Evolutionary conservation across 2,888 invertebrate genomes (phyloP).

Genomic region (Lepidonotus clava): DNA sequence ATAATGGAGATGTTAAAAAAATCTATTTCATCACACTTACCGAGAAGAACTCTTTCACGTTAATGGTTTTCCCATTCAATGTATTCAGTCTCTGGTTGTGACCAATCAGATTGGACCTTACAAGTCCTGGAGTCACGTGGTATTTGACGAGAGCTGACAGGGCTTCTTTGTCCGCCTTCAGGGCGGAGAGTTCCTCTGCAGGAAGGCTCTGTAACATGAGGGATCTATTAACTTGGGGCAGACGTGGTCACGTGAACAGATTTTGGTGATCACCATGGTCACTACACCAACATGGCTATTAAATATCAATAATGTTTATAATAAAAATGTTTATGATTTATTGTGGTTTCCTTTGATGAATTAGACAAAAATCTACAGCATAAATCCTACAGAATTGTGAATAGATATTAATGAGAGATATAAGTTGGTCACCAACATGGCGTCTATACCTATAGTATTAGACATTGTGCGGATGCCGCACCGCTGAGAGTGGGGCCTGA

Average conservation of each 20-base stretch:
- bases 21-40: no score
- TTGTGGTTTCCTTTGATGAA: no score
- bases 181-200: conserved; percentile 72
- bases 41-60: conserved; percentile 84
- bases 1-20: no score
- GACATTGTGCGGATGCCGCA: no score
- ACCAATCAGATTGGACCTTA: conserved; percentile 82
- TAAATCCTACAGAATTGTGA: background rate
- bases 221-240: no score
- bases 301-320: background rate
- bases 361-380: no score
- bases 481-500: no score
- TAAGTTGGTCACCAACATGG: no score
- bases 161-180: conserved; percentile 81
- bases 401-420: background rate
- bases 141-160: conserved; percentile 84
- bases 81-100: conserved; percentile 83
- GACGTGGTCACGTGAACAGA: background rate
- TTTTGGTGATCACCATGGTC: background rate
- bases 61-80: conserved; percentile 81
- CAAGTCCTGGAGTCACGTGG: conserved; percentile 84
- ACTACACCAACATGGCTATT: no score
- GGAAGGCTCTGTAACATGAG: conserved; percentile 64
- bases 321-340: no score
- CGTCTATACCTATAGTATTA: no score